Base-by-base conservation (phyloP, 2,888 invertebrate species). In the Chrysolina americana region DNA sequence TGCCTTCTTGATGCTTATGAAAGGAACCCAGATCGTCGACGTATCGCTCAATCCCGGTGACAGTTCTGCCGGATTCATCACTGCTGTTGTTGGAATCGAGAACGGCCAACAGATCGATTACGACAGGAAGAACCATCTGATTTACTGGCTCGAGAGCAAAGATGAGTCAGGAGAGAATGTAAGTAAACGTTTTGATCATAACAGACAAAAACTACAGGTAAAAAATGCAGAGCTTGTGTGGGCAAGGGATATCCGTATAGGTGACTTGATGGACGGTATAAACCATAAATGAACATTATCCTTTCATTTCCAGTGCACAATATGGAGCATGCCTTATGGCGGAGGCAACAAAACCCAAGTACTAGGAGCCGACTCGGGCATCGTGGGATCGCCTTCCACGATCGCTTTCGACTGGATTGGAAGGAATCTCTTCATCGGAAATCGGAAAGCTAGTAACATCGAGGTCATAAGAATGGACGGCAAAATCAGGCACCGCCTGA, bases 321-420 rank as follows among this genome's bases (percentile, higher is more conserved):
- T 98, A 66, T 97, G 92, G 87, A 93, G 92, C 36, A 95, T 95
- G 83, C 95, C 95, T 0, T 94, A 96, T 81, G 93, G 93, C 13
- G 97, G 96, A 13, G 96, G 96, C 0, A 96, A 96, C 83, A 92
- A 92, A 83, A 93, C 94, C 0, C 94, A 94, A 82, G 95, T 97
- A 87, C 90, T 97, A 8, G 94, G 94, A n/a, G 87, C 90, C 5
- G 95, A 95, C 82, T 91, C 93, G 0, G 96, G 98, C n/a, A 92
- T 98, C 65, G 94, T 97, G 10, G 97, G 98, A 0, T 94, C 97
- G 0, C 96, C 98, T 0, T 95, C 95, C 47, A 93, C 96, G 0
- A 92, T 99, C 53, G 98, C 98, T 0, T 96, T 98, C 84, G 99
- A 99, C 87, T 99, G 99, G 98, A 90, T 98, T 23, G 98, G 98